A percentile compares a stretch with the other conserved stretches of the same genome.
Conservation (phyloP, 2,888 invertebrate genomes). For the Sphaeridia pumilis region DNA sequence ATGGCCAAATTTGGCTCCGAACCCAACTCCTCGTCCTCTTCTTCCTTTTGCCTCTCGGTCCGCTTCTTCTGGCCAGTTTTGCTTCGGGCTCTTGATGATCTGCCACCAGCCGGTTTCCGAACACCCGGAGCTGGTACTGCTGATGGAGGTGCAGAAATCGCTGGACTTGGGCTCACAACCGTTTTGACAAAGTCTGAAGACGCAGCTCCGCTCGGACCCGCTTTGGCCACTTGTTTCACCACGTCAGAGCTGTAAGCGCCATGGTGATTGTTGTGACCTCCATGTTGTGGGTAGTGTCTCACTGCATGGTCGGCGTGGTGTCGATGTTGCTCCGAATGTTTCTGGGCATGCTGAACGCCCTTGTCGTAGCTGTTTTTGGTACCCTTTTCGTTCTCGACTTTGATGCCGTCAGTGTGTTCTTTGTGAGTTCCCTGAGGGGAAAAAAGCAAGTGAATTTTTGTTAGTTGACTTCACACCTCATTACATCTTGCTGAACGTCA, state of each 20-base stretch:
- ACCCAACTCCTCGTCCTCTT: not conserved
- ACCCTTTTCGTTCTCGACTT: conserved; percentile 32
- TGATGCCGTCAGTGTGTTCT: conserved; percentile 31
- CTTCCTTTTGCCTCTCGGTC: not conserved
- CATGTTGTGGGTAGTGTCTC: conserved; percentile 3
- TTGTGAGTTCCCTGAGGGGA: conserved; percentile 25
- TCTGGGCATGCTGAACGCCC: conserved; percentile 24
- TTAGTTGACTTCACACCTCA: too few species aligned
- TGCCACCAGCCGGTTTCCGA: too few species aligned
- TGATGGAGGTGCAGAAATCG: not conserved
- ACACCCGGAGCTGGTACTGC: too few species aligned
- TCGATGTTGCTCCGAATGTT: conserved; percentile 26
- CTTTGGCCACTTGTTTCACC: not conserved
- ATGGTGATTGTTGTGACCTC: conserved; percentile 22
- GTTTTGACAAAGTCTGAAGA: not conserved
- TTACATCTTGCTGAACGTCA: too few species aligned
- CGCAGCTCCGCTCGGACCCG: not conserved
- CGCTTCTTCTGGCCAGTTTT: not conserved
- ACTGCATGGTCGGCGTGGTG: conserved; percentile 11
- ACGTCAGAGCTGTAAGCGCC: conserved; percentile 18
- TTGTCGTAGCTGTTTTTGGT: conserved; percentile 30
- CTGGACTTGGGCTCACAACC: too few species aligned
- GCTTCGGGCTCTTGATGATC: not conserved
- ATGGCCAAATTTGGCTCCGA: conserved; percentile 8
- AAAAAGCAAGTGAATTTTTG: not conserved